Evolutionary conservation across 2,888 invertebrate genomes (phyloP).

Genomic region (Tineola bisselliella): DNA sequence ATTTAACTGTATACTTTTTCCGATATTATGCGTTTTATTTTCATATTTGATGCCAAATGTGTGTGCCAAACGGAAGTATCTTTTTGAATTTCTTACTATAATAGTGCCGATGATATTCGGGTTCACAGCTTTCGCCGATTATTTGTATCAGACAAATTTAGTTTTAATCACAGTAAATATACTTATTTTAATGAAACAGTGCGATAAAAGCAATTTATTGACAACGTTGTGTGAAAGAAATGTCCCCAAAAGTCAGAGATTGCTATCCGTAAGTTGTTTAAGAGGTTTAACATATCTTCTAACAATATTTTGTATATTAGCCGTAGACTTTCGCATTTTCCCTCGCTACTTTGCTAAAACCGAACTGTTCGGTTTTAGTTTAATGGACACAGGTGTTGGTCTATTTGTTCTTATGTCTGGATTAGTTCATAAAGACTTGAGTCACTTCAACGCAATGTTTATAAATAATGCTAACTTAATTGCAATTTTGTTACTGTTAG

Average conservation of each 20-base stretch:
- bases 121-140: slow-evolving; percentile 60
- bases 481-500: slow-evolving; percentile 61
- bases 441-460: slow-evolving; percentile 33
- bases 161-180: slow-evolving; percentile 23
- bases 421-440: slow-evolving; percentile 67
- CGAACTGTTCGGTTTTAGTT: slow-evolving; percentile 81
- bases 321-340: slow-evolving; percentile 91
- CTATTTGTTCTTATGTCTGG: slow-evolving; percentile 86
- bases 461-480: slow-evolving; percentile 44
- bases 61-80: slow-evolving; percentile 30
- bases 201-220: not conserved
- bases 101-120: slow-evolving; percentile 64
- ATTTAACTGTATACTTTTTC: slow-evolving; percentile 46
- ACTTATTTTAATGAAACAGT: not conserved
- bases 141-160: slow-evolving; percentile 38
- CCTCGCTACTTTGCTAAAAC: slow-evolving; percentile 90
- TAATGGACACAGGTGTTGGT: slow-evolving; percentile 98
- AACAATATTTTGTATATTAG: slow-evolving; percentile 86
- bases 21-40: slow-evolving; percentile 41
- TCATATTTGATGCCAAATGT: slow-evolving; percentile 27
- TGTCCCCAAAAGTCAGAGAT: slow-evolving; percentile 25
- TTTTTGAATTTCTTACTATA: slow-evolving; percentile 65
- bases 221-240: slow-evolving; percentile 20
- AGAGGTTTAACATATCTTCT: slow-evolving; percentile 77
- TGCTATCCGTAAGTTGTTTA: slow-evolving; percentile 70